These are phyloP conservation scores for Phrynocephalus forsythii DNA, from an alignment of 2,797 vertebrate genomes.

Conservation along the genomic window DNA sequence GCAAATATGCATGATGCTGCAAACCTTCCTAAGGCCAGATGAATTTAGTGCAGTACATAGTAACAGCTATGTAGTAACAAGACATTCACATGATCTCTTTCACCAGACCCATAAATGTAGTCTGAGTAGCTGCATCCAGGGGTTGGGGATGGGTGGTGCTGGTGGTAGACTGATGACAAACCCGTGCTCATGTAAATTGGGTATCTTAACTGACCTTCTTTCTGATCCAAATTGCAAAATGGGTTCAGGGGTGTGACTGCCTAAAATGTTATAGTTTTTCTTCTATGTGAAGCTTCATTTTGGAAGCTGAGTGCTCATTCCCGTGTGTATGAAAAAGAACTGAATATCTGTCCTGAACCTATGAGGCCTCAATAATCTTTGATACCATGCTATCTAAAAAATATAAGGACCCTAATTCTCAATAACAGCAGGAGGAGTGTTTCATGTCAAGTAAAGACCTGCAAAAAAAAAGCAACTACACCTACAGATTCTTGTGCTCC, in stretches of 20 bases:
- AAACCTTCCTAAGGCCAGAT: background rate
- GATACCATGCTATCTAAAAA: background rate
- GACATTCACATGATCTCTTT: background rate
- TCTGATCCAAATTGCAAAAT: background rate
- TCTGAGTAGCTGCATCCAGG: background rate
- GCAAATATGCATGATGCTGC: background rate
- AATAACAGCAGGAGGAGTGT: background rate
- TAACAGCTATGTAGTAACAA: background rate
- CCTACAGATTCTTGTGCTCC: background rate
- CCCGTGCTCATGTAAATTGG: background rate
- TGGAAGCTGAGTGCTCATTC: background rate
- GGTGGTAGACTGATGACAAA: background rate
- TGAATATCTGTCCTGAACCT: background rate
- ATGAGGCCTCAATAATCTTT: background rate
- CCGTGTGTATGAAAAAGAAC: background rate
- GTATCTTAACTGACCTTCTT: background rate
- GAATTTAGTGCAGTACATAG: background rate
- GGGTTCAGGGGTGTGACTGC: background rate
- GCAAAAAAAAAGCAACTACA: background rate
- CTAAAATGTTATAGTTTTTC: background rate
- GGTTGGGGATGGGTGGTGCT: background rate
- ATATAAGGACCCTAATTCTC: background rate
- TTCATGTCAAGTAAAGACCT: background rate
- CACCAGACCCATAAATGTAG: background rate
- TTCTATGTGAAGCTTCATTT: background rate